phyloP scores from a whole-genome alignment of 2,113 vertebrate genomes.

The Neogale vison region DNA sequence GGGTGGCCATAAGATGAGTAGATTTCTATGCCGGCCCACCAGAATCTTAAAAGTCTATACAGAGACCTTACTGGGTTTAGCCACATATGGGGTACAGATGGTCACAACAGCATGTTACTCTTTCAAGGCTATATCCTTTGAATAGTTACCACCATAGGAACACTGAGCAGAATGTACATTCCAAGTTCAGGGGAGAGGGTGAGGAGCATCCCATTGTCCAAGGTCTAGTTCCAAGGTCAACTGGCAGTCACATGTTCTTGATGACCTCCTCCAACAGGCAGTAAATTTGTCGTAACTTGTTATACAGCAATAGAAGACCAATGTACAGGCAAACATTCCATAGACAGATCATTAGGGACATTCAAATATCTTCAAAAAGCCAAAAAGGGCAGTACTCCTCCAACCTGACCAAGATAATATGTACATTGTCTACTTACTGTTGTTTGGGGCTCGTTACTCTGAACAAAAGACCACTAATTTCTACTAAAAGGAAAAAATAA shows the following conservation, averaged over 20 bases:
- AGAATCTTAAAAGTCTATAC: not conserved
- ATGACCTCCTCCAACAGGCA: not conserved
- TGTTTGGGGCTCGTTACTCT: not conserved
- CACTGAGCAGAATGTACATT: not conserved
- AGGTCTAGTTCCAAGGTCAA: not conserved
- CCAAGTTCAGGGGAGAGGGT: not conserved
- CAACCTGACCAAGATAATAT: not conserved
- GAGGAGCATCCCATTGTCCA: not conserved
- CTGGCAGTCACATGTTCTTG: not conserved
- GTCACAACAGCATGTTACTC: not conserved
- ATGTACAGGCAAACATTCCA: not conserved
- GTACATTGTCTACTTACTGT: not conserved
- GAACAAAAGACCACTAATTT: not conserved
- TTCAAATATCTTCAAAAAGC: not conserved
- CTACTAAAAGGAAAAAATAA: not conserved
- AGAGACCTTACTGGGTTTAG: not conserved
- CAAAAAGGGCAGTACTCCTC: not conserved
- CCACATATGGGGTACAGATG: not conserved
- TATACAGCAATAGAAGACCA: not conserved
- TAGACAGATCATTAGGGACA: not conserved
- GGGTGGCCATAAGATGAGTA: not conserved
- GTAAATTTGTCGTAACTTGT: not conserved
- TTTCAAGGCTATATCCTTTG: not conserved
- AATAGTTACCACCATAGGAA: not conserved
- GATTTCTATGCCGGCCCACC: no score